Evolutionary conservation across 2,113 vertebrate genomes (phyloP), one percentile per base, ranked within the genome.

Genomic region (Entomyzon cyanotis): DNA sequence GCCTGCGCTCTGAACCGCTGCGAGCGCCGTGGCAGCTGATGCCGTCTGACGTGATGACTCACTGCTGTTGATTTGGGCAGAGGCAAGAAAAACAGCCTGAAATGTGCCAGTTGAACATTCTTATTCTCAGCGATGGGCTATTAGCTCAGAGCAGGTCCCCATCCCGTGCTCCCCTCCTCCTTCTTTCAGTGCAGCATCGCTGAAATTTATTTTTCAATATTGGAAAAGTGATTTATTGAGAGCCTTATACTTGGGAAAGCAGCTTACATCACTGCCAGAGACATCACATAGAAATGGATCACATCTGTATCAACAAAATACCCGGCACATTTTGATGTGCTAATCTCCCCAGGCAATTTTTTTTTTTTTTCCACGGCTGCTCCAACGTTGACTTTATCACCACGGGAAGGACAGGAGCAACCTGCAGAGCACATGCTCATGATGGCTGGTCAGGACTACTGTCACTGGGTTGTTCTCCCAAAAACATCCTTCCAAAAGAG

Each of bases 71-170:
- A 79, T 82, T 47, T 63, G 86, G 93, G 74, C 93, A 95, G 58
- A 79, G 87, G 58, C 77, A 91, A 92, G 90, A 69, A 92, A 94
- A 94, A 87, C 84, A 95, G 80, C 79, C 92, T 89, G 68, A 63
- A 81, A 49, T 19, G 47, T 7, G 1, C 60, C 84, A 19, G 22
- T 74, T 87, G 44, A 30, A 41, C 91, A 33, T 31, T 64, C 76
- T 5, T 22, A n/a, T 74, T 50, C 69, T 78, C 86, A 75, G 77
- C 0, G 0, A 89, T 5, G 64, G 76, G 64, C 53, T 75, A 18
- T 87, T 78, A 87, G 60, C 73, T 91, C 64, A 41, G 84, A 84
- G 64, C 81, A 81, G 31, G 44, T 46, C 50, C 28, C 55, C 2
- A 0, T 42, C 56, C 47, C 56, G 2, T 47, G 62, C 6, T 44